Base-by-base conservation (phyloP, 2,113 vertebrate species). In the Cephalopholis sonnerati region DNA sequence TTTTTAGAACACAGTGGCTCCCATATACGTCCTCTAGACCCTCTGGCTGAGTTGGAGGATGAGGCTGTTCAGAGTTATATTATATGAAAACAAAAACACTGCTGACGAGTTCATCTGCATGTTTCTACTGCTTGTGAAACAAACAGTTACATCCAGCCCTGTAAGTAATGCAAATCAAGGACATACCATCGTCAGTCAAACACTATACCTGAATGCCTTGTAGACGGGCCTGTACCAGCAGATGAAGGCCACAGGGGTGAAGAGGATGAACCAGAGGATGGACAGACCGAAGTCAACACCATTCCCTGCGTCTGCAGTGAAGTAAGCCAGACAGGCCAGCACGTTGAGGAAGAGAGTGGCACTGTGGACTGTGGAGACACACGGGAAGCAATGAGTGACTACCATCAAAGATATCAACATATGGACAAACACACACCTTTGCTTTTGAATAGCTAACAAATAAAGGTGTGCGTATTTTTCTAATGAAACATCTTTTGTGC, bases 141-240 rank as follows among this genome's bases (percentile, higher is more conserved):
- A 67, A 66, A 61, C 44, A 50, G n/a, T 65, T 11, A 6, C 48
- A 67, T 22, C 25, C 54, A 41, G 25, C 36, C 9, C n/a, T 18
- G 27, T 11, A 13, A 17, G 13, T 65, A 3, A n/a, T 10, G 6
- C 17, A 73, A 12, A 24, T 17, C 6, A 25, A n/a, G 41, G 8
- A 54, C 16, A 53, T 3, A 9, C 72, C 13, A 32, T 48, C 3
- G n/a, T 25, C 7, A 73, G 3, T 22, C 7, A 16, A 17, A 24
- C 9, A 1, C 93, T 91, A 93, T 91, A 97, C 98, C 96, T 98
- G 94, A 99, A 99, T 83, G 98, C 98, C 93, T 97, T 99, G 93
- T 99, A 99, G 80, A 99, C 96, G 0, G 98, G 98, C 85, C 98
- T 94, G 94, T 98, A 99, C 98, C 98, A 99, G 87, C 98, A 99